phyloP scores from a whole-genome alignment of 2,888 invertebrate species.

The Ypsolopha sequella region DNA sequence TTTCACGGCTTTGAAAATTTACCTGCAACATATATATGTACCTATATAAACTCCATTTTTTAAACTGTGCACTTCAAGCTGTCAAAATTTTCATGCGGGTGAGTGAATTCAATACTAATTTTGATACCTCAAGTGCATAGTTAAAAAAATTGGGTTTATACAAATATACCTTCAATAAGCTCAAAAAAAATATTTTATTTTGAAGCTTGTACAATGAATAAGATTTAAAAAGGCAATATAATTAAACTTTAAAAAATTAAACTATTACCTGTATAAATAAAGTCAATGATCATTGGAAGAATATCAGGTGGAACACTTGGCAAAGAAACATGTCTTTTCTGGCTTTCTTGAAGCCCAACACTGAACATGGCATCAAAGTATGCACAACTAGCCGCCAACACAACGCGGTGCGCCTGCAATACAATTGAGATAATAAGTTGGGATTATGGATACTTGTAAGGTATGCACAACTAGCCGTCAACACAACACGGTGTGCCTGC shows the following conservation, averaged over 20 bases:
- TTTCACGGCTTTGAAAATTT: no score
- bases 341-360: conserved; percentile 85
- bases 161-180: no score
- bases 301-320: conserved; percentile 83
- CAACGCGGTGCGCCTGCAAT: conserved; percentile 84
- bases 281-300: conserved; percentile 83
- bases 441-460: background rate
- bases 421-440: conserved; percentile 5
- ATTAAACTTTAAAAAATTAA: background rate
- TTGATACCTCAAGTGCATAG: no score
- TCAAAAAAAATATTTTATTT: no score
- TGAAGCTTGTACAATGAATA: background rate
- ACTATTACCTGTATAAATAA: conserved; percentile 84
- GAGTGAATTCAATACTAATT: no score
- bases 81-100: no score
- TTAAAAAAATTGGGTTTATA: no score
- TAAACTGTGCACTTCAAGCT: no score
- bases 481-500: conserved; percentile 2
- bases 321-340: conserved; percentile 83
- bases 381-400: conserved; percentile 89
- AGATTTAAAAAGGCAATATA: background rate
- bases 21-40: no score
- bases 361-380: conserved; percentile 97
- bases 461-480: background rate
- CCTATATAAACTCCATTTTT: no score